These are phyloP conservation scores for Ormyrus nitidulus DNA, from an alignment of 2,888 invertebrate species.

Conservation along the genomic window DNA sequence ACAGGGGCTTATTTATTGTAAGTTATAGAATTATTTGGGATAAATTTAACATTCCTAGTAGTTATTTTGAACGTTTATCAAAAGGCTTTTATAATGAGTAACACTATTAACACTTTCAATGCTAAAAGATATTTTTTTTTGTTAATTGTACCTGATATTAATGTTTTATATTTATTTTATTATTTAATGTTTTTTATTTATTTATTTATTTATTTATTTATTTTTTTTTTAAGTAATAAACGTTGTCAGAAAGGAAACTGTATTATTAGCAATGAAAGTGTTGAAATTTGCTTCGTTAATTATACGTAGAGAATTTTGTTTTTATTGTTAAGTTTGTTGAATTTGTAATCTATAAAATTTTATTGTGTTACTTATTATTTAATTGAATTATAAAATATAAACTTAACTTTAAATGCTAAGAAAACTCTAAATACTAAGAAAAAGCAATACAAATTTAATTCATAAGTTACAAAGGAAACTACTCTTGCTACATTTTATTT, in stretches of 20 bases:
- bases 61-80: background rate
- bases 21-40: background rate
- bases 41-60: constrained; percentile 32
- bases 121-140: too few species aligned
- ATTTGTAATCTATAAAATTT: too few species aligned
- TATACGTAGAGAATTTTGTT: background rate
- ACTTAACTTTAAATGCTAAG: constrained; percentile 5
- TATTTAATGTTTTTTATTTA: constrained; percentile 7
- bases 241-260: too few species aligned
- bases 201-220: too few species aligned
- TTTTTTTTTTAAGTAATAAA: too few species aligned
- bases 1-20: background rate
- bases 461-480: constrained; percentile 39
- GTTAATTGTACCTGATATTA: background rate
- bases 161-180: constrained; percentile 15
- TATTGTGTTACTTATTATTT: constrained; percentile 48
- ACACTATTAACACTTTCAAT: too few species aligned
- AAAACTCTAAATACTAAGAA: background rate
- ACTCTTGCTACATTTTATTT: constrained; percentile 26
- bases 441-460: constrained; percentile 46
- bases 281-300: background rate
- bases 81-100: too few species aligned
- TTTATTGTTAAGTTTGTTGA: too few species aligned
- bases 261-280: too few species aligned
- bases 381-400: constrained; percentile 27